A percentile compares a stretch with the other conserved stretches of the same genome.
Evolutionary conservation across 2,113 vertebrate species (phyloP).

Genomic region (Zapus hudsonius): DNA sequence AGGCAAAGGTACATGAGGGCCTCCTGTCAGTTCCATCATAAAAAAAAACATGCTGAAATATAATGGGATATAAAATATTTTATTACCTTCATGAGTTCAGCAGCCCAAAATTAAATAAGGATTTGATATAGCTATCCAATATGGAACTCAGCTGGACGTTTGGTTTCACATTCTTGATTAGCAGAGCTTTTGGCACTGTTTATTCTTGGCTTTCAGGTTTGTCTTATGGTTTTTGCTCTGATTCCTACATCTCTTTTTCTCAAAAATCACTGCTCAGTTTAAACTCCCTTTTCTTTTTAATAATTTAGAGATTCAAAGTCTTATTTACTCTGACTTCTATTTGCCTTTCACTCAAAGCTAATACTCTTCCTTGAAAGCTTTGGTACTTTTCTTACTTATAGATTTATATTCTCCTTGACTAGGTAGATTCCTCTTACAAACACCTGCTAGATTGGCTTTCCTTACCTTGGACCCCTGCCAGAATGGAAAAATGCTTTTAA

Average conservation of each 20-base stretch:
- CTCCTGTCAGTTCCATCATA: background rate
- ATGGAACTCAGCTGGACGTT: background rate
- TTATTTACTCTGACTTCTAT: background rate
- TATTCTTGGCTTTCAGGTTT: background rate
- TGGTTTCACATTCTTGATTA: background rate
- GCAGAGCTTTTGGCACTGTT: fast-evolving
- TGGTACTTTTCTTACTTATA: background rate
- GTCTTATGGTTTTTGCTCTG: background rate
- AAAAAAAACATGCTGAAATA: background rate
- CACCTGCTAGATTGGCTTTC: background rate
- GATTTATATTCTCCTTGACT: background rate
- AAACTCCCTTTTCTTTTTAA: background rate
- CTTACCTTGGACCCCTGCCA: fast-evolving
- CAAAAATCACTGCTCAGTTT: background rate
- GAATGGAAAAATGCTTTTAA: background rate
- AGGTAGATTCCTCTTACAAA: background rate
- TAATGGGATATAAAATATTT: background rate
- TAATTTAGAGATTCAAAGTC: background rate
- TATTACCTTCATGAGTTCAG: background rate
- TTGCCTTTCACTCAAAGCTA: background rate
- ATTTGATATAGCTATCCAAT: background rate
- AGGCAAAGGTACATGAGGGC: background rate
- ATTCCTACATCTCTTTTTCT: background rate
- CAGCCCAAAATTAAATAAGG: background rate
- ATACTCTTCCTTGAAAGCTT: background rate